A percentile compares a stretch with the other conserved stretches of the same genome.
Evolutionary conservation across 2,113 vertebrate species (phyloP).

Genomic region (Copsychus sechellarum): DNA sequence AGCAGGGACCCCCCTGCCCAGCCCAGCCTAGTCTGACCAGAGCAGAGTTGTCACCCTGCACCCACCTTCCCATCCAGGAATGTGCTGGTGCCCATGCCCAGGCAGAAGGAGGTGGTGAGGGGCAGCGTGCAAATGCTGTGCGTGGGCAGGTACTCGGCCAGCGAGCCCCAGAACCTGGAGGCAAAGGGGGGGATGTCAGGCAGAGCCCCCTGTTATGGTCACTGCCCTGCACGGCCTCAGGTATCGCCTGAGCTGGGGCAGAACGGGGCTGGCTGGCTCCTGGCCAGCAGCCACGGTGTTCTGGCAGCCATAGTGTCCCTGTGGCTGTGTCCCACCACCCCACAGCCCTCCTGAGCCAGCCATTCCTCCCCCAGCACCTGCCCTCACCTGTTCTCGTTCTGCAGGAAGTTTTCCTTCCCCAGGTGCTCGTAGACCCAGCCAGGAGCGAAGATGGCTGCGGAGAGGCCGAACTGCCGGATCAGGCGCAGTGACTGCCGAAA

Average conservation of each 20-base stretch:
- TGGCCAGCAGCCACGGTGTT: background rate
- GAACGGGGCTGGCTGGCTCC: background rate
- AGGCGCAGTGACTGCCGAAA: conserved; percentile 82
- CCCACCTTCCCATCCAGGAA: conserved; percentile 84
- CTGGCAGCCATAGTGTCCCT: fast-evolving
- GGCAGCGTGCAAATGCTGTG: conserved; percentile 82
- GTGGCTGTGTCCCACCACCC: fast-evolving
- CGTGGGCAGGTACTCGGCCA: conserved; percentile 75
- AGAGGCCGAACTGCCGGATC: conserved; percentile 85
- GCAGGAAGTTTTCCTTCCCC: conserved; percentile 82
- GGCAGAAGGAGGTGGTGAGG: conserved; percentile 89
- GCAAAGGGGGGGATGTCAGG: background rate
- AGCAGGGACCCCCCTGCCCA: background rate
- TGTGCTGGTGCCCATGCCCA: conserved; percentile 85
- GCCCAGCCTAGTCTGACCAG: background rate
- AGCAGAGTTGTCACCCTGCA: fast-evolving
- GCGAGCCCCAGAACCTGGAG: conserved; percentile 85
- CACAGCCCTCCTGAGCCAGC: background rate
- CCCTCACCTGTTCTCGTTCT: conserved; percentile 89
- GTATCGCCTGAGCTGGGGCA: fast-evolving
- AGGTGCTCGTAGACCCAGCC: conserved; percentile 95
- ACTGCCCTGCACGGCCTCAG: fast-evolving
- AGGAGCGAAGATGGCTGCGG: conserved; percentile 89
- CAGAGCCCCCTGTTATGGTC: background rate
- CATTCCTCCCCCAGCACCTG: fast-evolving